A percentile compares a stretch with the other conserved stretches of the same genome.
Conservation (phyloP, 2,888 invertebrate species). For the Ferdinandea cuprea region DNA sequence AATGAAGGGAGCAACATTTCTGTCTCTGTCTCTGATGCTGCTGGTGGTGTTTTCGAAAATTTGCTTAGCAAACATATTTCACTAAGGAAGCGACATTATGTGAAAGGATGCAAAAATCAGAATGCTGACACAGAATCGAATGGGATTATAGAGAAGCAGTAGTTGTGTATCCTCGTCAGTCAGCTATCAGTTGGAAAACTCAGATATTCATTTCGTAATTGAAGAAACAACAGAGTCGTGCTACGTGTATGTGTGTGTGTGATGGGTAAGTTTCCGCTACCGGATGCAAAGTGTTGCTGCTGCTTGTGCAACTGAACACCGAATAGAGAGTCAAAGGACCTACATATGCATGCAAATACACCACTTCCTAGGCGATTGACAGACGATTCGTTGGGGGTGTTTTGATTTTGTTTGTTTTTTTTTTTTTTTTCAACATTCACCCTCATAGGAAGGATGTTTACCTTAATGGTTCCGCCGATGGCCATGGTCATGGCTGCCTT, state of each 20-base stretch:
- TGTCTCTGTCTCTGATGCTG: slow-evolving; percentile 1
- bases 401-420: slow-evolving; percentile 1
- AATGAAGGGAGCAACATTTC: slow-evolving; percentile 40
- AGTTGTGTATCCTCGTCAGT: neutral
- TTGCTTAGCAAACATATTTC: slow-evolving; percentile 18
- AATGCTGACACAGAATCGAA: neutral
- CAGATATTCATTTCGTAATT: slow-evolving; percentile 48
- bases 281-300: slow-evolving; percentile 8
- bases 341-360: slow-evolving; percentile 1
- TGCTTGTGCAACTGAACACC: neutral
- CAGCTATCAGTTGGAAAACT: slow-evolving; percentile 19
- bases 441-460: slow-evolving; percentile 33
- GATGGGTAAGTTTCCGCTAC: neutral
- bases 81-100: slow-evolving; percentile 15
- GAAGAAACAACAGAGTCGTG: slow-evolving; percentile 28
- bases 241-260: neutral
- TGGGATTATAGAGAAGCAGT: slow-evolving; percentile 15
- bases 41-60: slow-evolving; percentile 1
- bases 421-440: neutral
- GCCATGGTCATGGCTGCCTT: slow-evolving; percentile 7
- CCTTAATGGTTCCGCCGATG: slow-evolving; percentile 18
- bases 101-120: neutral
- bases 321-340: slow-evolving; percentile 2
- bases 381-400: neutral
- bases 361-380: slow-evolving; percentile 20